Conservation (phyloP, 2,888 invertebrate species). For the Drosophila engyochracea region DNA sequence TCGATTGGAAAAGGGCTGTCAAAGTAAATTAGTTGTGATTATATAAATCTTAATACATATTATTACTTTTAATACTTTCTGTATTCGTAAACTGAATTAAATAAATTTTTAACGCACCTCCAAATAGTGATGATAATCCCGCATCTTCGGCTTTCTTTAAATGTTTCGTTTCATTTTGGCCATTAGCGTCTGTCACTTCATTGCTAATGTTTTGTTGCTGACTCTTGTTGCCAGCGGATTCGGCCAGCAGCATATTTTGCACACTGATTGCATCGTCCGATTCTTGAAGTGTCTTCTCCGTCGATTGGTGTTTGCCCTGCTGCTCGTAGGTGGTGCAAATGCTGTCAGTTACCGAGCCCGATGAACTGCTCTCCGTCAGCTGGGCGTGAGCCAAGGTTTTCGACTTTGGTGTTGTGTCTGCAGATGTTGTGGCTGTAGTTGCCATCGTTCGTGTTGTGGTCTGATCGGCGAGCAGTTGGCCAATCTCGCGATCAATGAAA, state of each 20-base stretch:
- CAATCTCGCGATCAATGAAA: slow-evolving; percentile 73
- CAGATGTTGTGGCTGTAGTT: neutral
- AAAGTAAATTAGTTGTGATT: neutral
- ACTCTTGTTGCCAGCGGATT: slow-evolving; percentile 24
- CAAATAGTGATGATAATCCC: slow-evolving; percentile 84
- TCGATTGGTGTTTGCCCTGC: slow-evolving; percentile 63
- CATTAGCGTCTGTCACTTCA: slow-evolving; percentile 13
- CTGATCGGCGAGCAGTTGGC: slow-evolving; percentile 35
- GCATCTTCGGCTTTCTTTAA: slow-evolving; percentile 68
- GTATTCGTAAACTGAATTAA: neutral
- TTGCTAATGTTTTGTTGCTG: slow-evolving; percentile 22
- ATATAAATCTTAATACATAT: neutral
- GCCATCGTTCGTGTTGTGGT: slow-evolving; percentile 3
- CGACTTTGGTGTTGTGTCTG: slow-evolving; percentile 27
- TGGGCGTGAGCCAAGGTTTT: slow-evolving; percentile 79
- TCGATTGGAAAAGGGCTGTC: slow-evolving; percentile 86
- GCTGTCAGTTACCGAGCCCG: slow-evolving; percentile 88
- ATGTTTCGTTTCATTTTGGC: slow-evolving; percentile 15
- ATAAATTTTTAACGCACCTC: slow-evolving; percentile 82
- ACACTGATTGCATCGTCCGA: slow-evolving; percentile 34
- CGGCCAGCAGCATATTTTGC: slow-evolving; percentile 41
- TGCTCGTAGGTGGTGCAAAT: slow-evolving; percentile 88
- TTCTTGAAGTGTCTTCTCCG: slow-evolving; percentile 18
- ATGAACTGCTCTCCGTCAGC: slow-evolving; percentile 88
- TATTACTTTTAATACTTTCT: neutral